A percentile compares a stretch with the other conserved stretches of the same genome.
These are phyloP conservation scores for Hydractinia symbiolongicarpus DNA, from an alignment of 30 jellyfish, hydroid and myxozoan genomes.

Conservation along the genomic window DNA sequence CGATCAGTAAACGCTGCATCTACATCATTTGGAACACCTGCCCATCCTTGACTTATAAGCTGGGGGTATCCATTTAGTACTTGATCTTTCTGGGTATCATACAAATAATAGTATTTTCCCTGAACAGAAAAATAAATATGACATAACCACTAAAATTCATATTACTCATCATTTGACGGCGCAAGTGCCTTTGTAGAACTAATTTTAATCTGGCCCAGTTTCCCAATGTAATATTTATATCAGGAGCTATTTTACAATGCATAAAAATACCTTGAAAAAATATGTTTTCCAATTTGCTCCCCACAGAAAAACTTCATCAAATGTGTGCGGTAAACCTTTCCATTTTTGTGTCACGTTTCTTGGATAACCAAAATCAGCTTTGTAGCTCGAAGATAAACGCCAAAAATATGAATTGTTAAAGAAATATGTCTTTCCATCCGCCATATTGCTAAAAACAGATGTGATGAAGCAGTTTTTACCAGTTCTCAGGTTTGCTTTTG, in stretches of 20 bases:
- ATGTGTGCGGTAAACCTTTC: slow-evolving; percentile 42
- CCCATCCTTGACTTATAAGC: slow-evolving; percentile 62
- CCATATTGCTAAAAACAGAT: slow-evolving; percentile 65
- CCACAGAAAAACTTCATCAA: slow-evolving; percentile 81
- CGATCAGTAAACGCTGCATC: slow-evolving; percentile 78
- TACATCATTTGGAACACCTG: slow-evolving; percentile 65
- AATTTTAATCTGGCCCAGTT: no score
- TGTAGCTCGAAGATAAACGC: slow-evolving; percentile 37
- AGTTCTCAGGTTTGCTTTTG: no score
- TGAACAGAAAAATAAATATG: slow-evolving; percentile 2
- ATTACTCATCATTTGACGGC: not conserved
- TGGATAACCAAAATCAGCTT: slow-evolving; percentile 52
- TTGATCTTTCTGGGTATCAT: slow-evolving; percentile 46
- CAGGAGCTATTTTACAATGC: not conserved
- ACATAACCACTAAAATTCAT: no score
- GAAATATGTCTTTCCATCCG: slow-evolving; percentile 56
- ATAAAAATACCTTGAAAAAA: slow-evolving; percentile 51
- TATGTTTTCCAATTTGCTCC: slow-evolving; percentile 59
- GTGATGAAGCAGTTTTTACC: not conserved
- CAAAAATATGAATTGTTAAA: slow-evolving; percentile 40
- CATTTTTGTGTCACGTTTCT: slow-evolving; percentile 29
- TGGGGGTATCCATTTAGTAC: slow-evolving; percentile 60
- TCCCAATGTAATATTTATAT: no score
- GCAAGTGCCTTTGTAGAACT: no score
- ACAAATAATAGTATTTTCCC: slow-evolving; percentile 63